Conservation (phyloP, 1,140 invertebrate species). For the Hirudo medicinalis region DNA sequence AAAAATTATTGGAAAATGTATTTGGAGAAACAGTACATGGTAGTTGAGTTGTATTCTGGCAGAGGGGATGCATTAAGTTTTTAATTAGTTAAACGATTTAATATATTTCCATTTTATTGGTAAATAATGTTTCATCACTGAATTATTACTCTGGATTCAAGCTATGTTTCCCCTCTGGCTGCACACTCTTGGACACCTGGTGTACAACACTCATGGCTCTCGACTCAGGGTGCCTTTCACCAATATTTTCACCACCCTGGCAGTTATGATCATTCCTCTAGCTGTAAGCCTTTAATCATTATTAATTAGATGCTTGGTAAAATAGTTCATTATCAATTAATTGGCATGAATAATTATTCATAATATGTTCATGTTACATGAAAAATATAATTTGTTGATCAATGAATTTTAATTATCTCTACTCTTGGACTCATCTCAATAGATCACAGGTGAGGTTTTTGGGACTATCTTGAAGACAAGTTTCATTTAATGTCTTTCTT, state of each 20-base stretch:
- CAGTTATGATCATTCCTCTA: slow-evolving; percentile 21
- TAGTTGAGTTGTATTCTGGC: too few species aligned
- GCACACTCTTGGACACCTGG: slow-evolving; percentile 66
- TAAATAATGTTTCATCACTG: neutral
- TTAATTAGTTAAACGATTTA: neutral
- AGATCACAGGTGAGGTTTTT: too few species aligned
- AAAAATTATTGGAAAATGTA: neutral
- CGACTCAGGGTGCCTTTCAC: slow-evolving; percentile 65
- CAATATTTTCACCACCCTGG: slow-evolving; percentile 66
- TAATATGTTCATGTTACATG: too few species aligned
- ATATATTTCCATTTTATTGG: neutral
- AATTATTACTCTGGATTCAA: slow-evolving; percentile 40
- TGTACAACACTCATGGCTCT: slow-evolving; percentile 54
- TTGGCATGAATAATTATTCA: neutral
- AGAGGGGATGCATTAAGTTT: too few species aligned
- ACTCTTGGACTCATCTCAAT: too few species aligned
- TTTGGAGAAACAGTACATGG: too few species aligned
- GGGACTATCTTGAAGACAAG: too few species aligned
- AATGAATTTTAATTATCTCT: too few species aligned
- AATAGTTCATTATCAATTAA: neutral
- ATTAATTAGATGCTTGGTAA: neutral
- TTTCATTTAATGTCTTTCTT: too few species aligned
- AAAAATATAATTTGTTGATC: slow-evolving; percentile 6
- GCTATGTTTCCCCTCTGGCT: slow-evolving; percentile 89
- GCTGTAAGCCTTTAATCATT: neutral